Evolutionary conservation across 2,113 vertebrate species (phyloP).

Genomic region (Xyliphius kryptos): DNA sequence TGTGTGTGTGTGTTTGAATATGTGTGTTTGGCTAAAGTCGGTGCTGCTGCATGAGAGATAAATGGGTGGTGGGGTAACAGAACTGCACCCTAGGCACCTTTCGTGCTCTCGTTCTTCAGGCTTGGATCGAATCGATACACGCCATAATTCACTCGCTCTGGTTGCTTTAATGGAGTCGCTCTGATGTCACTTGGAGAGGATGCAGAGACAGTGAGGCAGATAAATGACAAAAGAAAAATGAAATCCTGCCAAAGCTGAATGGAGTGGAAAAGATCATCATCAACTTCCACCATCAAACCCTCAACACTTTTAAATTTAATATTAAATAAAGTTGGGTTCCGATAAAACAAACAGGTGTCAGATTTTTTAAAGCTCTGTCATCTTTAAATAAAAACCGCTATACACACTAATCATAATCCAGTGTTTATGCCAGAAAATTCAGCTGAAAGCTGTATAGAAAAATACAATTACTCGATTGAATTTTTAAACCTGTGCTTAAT

Average conservation of each 20-base stretch:
- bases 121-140: slow-evolving; percentile 57
- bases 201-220: slow-evolving; percentile 51
- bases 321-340: too few relatives aligned
- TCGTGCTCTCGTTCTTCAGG: slow-evolving; percentile 51
- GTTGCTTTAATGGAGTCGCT: slow-evolving; percentile 61
- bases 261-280: background rate
- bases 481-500: too few relatives aligned
- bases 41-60: slow-evolving; percentile 49
- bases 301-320: background rate
- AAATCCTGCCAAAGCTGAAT: slow-evolving; percentile 46
- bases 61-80: slow-evolving; percentile 47
- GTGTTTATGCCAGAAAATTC: too few relatives aligned
- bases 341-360: too few relatives aligned
- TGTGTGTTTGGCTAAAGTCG: slow-evolving; percentile 31
- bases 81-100: slow-evolving; percentile 50
- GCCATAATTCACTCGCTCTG: slow-evolving; percentile 58
- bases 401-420: too few relatives aligned
- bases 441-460: too few relatives aligned
- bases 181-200: slow-evolving; percentile 56
- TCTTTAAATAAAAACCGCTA: too few relatives aligned
- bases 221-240: slow-evolving; percentile 49
- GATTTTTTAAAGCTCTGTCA: too few relatives aligned
- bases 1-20: slow-evolving; percentile 16
- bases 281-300: background rate
- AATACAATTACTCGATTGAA: too few relatives aligned